phyloP scores from a whole-genome alignment of 1,140 invertebrate genomes.

The Diachasmimorpha longicaudata region DNA sequence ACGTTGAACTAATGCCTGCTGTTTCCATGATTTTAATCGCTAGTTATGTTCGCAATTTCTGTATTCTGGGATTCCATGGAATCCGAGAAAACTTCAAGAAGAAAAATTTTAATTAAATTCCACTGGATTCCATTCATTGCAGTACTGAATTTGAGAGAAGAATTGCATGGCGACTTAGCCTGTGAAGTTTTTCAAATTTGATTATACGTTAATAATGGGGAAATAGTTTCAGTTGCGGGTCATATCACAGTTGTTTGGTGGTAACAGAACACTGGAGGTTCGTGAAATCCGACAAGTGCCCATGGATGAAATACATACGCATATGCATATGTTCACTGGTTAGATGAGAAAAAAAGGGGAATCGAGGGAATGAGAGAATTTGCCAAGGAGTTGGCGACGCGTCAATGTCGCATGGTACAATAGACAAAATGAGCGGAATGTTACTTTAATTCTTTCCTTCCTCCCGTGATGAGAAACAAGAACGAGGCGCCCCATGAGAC shows the following conservation, averaged over 20 bases:
- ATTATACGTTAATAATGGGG: neutral
- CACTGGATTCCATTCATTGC: too few relatives aligned
- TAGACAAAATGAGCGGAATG: neutral
- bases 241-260: neutral
- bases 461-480: neutral
- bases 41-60: too few relatives aligned
- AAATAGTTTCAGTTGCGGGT: neutral
- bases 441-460: neutral
- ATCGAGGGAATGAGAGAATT: neutral
- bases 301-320: neutral
- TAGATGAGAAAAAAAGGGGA: neutral
- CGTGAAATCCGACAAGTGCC: constrained; percentile 21
- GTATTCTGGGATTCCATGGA: too few relatives aligned
- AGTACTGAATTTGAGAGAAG: too few relatives aligned
- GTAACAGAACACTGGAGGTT: constrained; percentile 22
- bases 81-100: too few relatives aligned
- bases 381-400: neutral
- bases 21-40: too few relatives aligned
- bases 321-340: neutral
- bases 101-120: too few relatives aligned
- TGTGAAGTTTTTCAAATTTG: neutral
- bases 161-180: too few relatives aligned
- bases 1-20: too few relatives aligned
- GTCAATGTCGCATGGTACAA: neutral
- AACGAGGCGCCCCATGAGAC: neutral